These are phyloP conservation scores for Drosophila nikananu DNA, from an alignment of 1,140 invertebrate genomes.

Conservation along the genomic window DNA sequence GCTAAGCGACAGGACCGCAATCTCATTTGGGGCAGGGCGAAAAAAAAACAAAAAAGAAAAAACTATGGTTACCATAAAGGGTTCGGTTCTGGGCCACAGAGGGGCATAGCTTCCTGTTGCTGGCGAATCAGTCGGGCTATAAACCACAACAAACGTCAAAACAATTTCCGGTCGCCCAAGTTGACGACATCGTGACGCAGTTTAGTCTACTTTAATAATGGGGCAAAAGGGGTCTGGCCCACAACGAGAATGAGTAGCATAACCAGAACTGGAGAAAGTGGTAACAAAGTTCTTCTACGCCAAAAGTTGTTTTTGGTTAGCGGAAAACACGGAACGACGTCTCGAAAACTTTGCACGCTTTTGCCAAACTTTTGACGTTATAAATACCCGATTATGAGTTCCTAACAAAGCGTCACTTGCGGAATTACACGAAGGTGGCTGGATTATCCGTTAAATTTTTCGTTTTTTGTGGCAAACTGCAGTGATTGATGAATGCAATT, in stretches of 20 bases:
- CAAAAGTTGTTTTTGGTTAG: conserved; percentile 12
- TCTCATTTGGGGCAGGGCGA: conserved; percentile 32
- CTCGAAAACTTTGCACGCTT: conserved; percentile 14
- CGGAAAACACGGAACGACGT: not conserved
- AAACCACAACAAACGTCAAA: conserved; percentile 74
- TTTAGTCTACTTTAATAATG: conserved; percentile 26
- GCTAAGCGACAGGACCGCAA: conserved; percentile 41
- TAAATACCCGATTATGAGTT: conserved; percentile 22
- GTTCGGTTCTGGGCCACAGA: conserved; percentile 7
- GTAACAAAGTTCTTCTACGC: not conserved
- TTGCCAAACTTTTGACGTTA: conserved; percentile 2
- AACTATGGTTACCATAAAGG: conserved; percentile 32
- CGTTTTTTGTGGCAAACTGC: not conserved
- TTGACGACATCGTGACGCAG: conserved; percentile 33
- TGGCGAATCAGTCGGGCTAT: conserved; percentile 46
- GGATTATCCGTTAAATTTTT: not conserved
- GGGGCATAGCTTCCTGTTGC: conserved; percentile 28
- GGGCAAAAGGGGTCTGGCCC: not conserved
- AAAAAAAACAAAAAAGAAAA: not conserved
- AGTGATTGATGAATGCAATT: not conserved
- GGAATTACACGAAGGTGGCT: not conserved
- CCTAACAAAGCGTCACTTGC: conserved; percentile 3
- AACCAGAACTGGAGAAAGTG: conserved; percentile 8
- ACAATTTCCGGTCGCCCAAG: conserved; percentile 62
- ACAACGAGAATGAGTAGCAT: not conserved